Conservation (phyloP, 2,113 vertebrate genomes). For the Caloenas nicobarica region DNA sequence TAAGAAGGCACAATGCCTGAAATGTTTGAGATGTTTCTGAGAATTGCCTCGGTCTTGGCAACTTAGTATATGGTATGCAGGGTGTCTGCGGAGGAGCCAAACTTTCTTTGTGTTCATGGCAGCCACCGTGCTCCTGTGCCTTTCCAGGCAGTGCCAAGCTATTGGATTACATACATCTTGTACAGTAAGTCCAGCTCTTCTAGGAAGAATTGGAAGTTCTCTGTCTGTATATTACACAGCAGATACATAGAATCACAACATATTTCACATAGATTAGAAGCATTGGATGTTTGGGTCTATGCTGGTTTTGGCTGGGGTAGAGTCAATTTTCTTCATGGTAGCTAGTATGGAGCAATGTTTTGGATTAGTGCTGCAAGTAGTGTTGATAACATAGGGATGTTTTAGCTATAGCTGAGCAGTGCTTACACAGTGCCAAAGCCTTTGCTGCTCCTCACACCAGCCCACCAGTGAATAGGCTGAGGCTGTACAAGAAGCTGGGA, state of each 20-base stretch:
- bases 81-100: background rate
- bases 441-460: too few species aligned
- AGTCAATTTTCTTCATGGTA: too few species aligned
- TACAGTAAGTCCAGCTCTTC: background rate
- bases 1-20: background rate
- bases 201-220: background rate
- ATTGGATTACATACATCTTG: background rate
- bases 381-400: too few species aligned
- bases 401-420: too few species aligned
- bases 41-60: background rate
- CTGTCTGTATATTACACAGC: background rate
- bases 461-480: too few species aligned
- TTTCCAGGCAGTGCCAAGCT: background rate
- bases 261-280: background rate
- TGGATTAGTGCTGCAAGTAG: too few species aligned
- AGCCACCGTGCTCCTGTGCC: background rate
- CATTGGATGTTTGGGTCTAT: background rate
- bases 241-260: background rate
- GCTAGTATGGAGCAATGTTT: too few species aligned
- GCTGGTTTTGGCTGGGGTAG: too few species aligned
- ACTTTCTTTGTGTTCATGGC: background rate
- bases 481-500: too few species aligned
- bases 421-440: too few species aligned
- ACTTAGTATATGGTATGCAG: background rate
- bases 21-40: slow-evolving; percentile 9